These are phyloP conservation scores for Dione vanillae DNA, from an alignment of 2,888 invertebrate genomes.

Conservation along the genomic window DNA sequence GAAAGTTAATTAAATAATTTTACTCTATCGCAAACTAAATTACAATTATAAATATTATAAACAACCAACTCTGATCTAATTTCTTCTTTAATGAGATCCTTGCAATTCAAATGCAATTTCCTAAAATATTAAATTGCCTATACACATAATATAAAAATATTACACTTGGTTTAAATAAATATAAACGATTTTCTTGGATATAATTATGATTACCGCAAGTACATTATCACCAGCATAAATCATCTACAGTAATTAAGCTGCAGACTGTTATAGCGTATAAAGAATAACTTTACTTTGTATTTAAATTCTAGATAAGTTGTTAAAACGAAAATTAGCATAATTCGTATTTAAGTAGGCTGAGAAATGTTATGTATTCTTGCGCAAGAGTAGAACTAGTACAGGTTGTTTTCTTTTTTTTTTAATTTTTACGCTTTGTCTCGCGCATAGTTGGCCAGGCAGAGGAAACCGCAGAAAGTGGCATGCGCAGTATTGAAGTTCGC, in stretches of 20 bases:
- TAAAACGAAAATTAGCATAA: background rate
- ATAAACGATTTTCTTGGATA: background rate
- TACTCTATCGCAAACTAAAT: too few species aligned
- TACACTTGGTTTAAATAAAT: background rate
- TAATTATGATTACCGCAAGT: too few species aligned
- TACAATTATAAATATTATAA: too few species aligned
- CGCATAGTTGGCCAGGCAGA: too few species aligned
- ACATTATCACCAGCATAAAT: background rate
- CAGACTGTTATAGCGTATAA: background rate
- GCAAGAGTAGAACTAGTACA: background rate
- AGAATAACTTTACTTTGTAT: background rate
- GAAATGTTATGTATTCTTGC: constrained; percentile 8
- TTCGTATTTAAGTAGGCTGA: background rate
- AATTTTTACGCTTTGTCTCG: too few species aligned
- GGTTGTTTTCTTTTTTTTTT: background rate
- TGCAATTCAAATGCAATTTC: too few species aligned
- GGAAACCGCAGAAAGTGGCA: too few species aligned
- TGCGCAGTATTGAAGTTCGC: too few species aligned
- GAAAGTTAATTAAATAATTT: too few species aligned
- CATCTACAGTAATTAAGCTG: background rate
- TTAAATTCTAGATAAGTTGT: background rate
- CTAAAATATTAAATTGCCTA: too few species aligned
- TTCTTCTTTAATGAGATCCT: too few species aligned
- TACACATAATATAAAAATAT: background rate
- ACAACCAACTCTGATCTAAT: too few species aligned